phyloP scores from a whole-genome alignment of 2,113 vertebrate genomes.

The Mystacornis crossleyi region DNA sequence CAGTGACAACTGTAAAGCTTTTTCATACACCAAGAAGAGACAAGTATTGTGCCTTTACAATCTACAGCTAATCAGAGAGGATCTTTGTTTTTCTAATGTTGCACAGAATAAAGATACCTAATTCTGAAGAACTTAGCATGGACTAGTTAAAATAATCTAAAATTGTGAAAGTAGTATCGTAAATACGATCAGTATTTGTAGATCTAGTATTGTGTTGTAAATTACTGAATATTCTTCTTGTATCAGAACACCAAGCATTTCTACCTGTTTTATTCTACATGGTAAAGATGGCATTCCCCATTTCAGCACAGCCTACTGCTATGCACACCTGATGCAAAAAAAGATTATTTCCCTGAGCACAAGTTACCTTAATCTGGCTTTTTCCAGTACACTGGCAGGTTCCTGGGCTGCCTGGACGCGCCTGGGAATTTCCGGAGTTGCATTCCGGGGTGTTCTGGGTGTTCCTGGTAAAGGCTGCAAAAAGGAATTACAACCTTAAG shows the following conservation, averaged over 20 bases:
- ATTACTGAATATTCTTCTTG: background rate
- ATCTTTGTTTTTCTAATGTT: background rate
- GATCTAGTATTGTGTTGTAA: background rate
- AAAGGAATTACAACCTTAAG: background rate
- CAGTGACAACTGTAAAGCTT: background rate
- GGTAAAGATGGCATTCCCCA: background rate
- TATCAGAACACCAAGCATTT: background rate
- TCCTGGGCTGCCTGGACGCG: constrained; percentile 76
- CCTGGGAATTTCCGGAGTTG: constrained; percentile 86
- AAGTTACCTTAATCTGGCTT: constrained; percentile 86
- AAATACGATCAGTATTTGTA: background rate
- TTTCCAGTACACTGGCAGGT: constrained; percentile 83
- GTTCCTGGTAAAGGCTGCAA: constrained; percentile 68
- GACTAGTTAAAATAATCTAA: background rate
- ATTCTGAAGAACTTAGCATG: background rate
- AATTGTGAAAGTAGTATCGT: background rate
- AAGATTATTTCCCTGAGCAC: background rate
- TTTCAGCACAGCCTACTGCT: background rate
- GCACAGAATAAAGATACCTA: background rate
- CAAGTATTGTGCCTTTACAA: background rate
- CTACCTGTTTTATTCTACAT: background rate
- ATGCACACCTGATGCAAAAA: background rate
- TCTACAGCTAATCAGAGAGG: background rate
- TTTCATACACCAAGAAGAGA: background rate
- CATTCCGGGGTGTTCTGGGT: constrained; percentile 73